Percentiles rank a stretch among this genome's conserved stretches.
These are phyloP conservation scores for Macrobrachium rosenbergii DNA, from an alignment of 1,140 invertebrate species.

Conservation along the genomic window DNA sequence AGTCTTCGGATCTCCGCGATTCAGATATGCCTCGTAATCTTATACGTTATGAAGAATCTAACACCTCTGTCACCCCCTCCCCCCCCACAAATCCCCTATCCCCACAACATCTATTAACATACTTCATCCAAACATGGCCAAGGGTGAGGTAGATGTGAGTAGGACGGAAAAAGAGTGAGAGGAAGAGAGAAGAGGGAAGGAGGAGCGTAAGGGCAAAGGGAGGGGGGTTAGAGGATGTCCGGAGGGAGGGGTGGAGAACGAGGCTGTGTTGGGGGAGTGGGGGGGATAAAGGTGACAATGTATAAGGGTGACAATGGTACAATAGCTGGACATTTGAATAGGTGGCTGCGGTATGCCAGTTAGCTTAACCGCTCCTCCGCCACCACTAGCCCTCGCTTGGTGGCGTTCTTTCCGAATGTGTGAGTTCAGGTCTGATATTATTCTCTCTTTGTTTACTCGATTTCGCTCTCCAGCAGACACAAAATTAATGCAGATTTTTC, in stretches of 20 bases:
- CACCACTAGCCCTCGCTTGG: not conserved
- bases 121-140: constrained; percentile 26
- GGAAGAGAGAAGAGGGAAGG: not conserved
- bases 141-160: not conserved
- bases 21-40: too few relatives aligned
- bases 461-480: too few relatives aligned
- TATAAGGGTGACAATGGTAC: not conserved
- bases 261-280: not conserved
- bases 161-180: not conserved
- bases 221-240: not conserved
- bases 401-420: too few relatives aligned
- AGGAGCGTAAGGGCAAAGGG: constrained; percentile 2
- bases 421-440: too few relatives aligned
- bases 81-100: not conserved
- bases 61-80: not conserved
- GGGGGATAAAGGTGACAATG: constrained; percentile 34
- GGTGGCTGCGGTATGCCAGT: not conserved
- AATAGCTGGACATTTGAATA: not conserved
- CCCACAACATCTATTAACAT: constrained; percentile 13
- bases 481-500: too few relatives aligned
- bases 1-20: too few relatives aligned
- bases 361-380: not conserved
- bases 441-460: too few relatives aligned
- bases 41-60: too few relatives aligned
- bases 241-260: too few relatives aligned